Evolutionary conservation across 2,113 vertebrate species (phyloP), one percentile per base, ranked within the genome.

Genomic region (Crypturellus undulatus): DNA sequence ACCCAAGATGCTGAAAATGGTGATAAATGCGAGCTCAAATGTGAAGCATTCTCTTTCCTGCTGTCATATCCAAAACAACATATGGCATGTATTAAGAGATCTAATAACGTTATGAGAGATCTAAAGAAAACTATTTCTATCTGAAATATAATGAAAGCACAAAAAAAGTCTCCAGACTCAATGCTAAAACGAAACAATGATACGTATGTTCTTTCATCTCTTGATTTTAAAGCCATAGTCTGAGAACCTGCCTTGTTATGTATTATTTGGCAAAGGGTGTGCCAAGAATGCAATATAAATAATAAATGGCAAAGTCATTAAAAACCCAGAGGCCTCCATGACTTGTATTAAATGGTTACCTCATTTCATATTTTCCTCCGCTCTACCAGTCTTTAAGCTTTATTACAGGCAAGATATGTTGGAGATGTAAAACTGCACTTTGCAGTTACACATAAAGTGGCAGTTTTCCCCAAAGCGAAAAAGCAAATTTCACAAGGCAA

Each of bases 251-350:
- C 28, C 56, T 70, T 22, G 40, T 87, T 92, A 76, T 76, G 13
- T 82, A 62, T 34, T 82, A n/a, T 52, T 89, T 94, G 67, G 94
- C 95, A 89, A 91, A 91, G 54, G 18, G 30, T 43, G n/a, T 49
- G 70, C 6, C 6, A 71, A 89, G 36, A 18, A 38, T 36, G 25
- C 45, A 56, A 42, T 49, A 87, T 96, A 90, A 97, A 95, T 94
- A 95, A 92, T 89, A 83, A 80, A 96, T 90, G 72, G 28, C 28
- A 85, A 91, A 90, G 21, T 45, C 75, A 90, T 95, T 96, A 91
- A 90, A 91, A 54, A 52, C 45, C 36, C 52, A 47, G 93, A 90
- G 59, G 34, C 28, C 65, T 93, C 84, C 40, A 60, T 75, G 71
- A 67, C 13, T 68, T 45, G 28, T 77, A 67, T 87, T 83, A 94